Conservation (phyloP, 2,113 vertebrate genomes). For the Cottus gobio region DNA sequence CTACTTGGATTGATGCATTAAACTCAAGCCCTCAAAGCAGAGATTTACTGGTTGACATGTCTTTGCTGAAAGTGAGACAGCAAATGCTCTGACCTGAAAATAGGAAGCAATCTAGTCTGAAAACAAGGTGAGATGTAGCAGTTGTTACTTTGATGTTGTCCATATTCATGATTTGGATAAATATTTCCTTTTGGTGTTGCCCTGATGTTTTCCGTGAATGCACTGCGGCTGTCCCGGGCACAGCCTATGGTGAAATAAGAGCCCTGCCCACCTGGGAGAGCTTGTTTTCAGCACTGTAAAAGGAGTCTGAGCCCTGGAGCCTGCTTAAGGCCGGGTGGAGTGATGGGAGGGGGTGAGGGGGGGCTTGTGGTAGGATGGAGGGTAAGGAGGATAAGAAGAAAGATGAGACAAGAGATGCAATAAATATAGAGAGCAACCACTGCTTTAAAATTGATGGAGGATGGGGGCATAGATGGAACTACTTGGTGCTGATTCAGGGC, state of each 20-base stretch:
- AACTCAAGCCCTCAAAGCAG: not conserved
- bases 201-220: conserved; percentile 23
- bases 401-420: conserved; percentile 22
- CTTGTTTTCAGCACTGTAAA: conserved; percentile 53
- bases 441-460: conserved; percentile 29
- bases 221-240: not conserved
- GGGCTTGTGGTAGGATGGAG: conserved; percentile 6
- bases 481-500: conserved; percentile 66
- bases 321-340: conserved; percentile 19
- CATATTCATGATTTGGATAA: conserved; percentile 45
- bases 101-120: conserved; percentile 5
- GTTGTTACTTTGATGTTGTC: conserved; percentile 26
- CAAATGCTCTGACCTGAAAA: conserved; percentile 15
- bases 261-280: conserved; percentile 41
- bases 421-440: conserved; percentile 11
- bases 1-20: not conserved
- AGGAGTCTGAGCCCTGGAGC: conserved; percentile 35
- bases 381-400: conserved; percentile 24
- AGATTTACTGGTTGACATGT: not conserved
- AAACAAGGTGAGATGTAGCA: conserved; percentile 21
- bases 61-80: not conserved
- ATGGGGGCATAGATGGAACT: conserved; percentile 15
- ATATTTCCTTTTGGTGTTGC: conserved; percentile 55
- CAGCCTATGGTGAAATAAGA: conserved; percentile 43
- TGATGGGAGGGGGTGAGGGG: not conserved